Conservation (phyloP, 1,140 invertebrate species). For the Antheraea mylitta region DNA sequence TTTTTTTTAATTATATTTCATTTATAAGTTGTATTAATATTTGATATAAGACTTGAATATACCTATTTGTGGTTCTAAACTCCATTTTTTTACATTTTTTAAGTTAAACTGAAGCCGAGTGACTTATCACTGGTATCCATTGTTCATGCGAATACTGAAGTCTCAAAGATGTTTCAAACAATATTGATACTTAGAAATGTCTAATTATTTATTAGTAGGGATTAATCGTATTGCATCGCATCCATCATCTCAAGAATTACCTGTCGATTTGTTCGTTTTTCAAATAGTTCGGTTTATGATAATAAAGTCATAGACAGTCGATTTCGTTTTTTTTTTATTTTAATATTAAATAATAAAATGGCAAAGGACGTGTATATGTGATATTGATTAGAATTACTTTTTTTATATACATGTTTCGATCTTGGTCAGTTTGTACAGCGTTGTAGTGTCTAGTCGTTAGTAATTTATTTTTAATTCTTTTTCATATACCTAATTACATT, state of each 20-base stretch:
- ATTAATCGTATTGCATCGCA: not conserved
- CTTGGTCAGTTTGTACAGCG: constrained; percentile 50
- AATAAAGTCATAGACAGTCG: not conserved
- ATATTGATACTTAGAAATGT: too few relatives aligned
- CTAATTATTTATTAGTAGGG: too few relatives aligned
- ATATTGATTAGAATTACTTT: constrained; percentile 14
- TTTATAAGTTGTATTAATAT: too few relatives aligned
- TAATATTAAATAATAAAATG: not conserved
- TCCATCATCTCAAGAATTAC: not conserved
- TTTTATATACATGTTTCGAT: constrained; percentile 34
- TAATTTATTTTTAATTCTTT: constrained; percentile 21
- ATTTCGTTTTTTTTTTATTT: constrained; percentile 4
- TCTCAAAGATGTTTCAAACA: too few relatives aligned
- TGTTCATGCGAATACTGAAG: too few relatives aligned
- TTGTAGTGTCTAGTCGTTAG: constrained; percentile 66
- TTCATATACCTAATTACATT: constrained; percentile 16
- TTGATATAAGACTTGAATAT: too few relatives aligned
- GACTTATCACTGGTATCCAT: too few relatives aligned
- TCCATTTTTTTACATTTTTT: too few relatives aligned
- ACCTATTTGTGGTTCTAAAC: too few relatives aligned
- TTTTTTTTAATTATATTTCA: too few relatives aligned
- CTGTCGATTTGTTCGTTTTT: not conserved
- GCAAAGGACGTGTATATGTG: not conserved
- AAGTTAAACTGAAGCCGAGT: too few relatives aligned
- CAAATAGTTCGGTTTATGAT: not conserved